Conservation (phyloP, 2,113 vertebrate species). For the Vimba vimba region DNA sequence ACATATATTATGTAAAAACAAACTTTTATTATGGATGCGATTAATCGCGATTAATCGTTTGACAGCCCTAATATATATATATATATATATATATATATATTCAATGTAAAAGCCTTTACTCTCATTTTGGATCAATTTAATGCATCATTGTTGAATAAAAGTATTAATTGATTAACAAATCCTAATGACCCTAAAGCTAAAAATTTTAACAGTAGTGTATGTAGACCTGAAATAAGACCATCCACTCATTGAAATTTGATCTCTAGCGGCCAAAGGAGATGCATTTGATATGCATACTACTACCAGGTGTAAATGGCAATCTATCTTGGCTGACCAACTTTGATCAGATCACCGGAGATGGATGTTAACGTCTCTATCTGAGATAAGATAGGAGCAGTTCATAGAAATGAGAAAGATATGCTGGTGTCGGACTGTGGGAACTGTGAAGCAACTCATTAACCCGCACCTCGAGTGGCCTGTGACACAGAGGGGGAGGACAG, state of each 20-base stretch:
- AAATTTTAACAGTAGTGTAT: not conserved
- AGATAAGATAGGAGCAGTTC: slow-evolving; percentile 10
- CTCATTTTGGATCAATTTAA: not conserved
- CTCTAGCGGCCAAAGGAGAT: not conserved
- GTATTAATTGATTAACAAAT: not conserved
- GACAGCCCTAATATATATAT: no score
- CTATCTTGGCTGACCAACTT: not conserved
- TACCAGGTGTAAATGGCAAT: not conserved
- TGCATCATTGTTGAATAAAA: not conserved
- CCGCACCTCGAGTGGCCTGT: slow-evolving; percentile 40
- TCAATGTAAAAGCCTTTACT: not conserved
- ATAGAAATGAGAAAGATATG: slow-evolving; percentile 3
- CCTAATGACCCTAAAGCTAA: not conserved
- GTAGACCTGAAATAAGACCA: not conserved
- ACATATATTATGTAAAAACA: no score
- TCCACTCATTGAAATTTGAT: not conserved
- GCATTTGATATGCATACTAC: not conserved
- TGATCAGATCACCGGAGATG: not conserved
- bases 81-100: no score
- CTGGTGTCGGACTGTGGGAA: slow-evolving; percentile 8
- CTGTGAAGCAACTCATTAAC: slow-evolving; percentile 47
- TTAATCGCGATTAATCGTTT: no score
- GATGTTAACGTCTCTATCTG: slow-evolving; percentile 6
- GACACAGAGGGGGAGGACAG: slow-evolving; percentile 12
- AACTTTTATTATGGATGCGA: no score